phyloP scores from a whole-genome alignment of 2,888 invertebrate species.

The Drosophila nigricruria region DNA sequence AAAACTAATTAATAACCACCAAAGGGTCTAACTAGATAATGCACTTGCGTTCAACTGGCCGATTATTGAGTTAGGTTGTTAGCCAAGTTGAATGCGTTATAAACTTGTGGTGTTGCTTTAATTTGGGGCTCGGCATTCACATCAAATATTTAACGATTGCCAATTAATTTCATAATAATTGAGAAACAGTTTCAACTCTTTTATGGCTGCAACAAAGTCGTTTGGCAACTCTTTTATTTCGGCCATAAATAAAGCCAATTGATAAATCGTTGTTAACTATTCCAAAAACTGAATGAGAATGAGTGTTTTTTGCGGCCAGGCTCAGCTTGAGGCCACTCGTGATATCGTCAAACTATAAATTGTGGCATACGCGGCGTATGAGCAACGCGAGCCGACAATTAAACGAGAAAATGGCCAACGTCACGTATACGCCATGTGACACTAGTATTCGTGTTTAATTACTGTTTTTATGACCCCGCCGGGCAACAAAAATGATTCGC shows the following conservation, averaged over 20 bases:
- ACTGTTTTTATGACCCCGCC: constrained; percentile 65
- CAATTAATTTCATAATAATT: constrained; percentile 1
- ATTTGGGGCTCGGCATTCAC: neutral
- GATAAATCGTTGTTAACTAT: constrained; percentile 27
- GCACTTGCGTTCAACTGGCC: neutral
- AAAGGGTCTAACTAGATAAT: constrained; percentile 33
- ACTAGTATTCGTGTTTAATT: constrained; percentile 78
- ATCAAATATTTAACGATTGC: neutral
- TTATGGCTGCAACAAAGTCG: constrained; percentile 2
- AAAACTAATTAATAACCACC: constrained; percentile 50
- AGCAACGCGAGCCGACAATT: constrained; percentile 58
- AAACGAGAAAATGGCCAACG: constrained; percentile 49
- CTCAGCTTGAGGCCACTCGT: neutral
- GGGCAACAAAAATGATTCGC: constrained; percentile 62
- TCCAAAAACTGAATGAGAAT: constrained; percentile 28
- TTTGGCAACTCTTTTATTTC: constrained; percentile 1
- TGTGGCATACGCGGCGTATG: constrained; percentile 49
- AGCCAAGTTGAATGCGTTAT: neutral
- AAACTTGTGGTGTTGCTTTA: neutral
- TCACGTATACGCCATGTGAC: constrained; percentile 81
- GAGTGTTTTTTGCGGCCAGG: too few species aligned
- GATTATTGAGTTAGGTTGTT: constrained; percentile 6
- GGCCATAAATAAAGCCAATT: constrained; percentile 5
- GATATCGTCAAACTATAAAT: constrained; percentile 14
- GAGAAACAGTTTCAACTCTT: neutral